Evolutionary conservation across 2,113 vertebrate species (phyloP), one percentile per base, ranked within the genome.

Genomic region (Grallaria varia): DNA sequence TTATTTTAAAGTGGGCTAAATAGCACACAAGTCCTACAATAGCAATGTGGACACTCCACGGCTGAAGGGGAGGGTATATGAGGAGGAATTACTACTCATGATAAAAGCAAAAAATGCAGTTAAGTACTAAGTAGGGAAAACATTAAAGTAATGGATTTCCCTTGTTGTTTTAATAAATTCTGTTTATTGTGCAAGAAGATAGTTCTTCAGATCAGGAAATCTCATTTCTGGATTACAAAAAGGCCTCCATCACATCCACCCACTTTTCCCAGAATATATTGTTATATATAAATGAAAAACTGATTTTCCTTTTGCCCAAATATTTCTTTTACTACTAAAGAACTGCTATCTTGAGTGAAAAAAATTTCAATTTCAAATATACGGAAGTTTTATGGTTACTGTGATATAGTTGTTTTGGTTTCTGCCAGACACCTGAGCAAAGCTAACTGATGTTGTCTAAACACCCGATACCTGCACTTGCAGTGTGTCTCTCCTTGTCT

Each of bases 1-100:
- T 73, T 80, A 58, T 87, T 90, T 95, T 89, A 94, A 71, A 7
- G 4, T 87, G 67, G 11, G 47, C 52, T 78, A 89, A 96, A 84
- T 7, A 94, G 35, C 37, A 53, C 30, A 73, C 33, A 59, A 76
- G 6, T 22, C 22, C 37, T 80, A 42, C 11, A 20, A 33, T 14
- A 82, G 62, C 62, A 59, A 83, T 42, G 55, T 93, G 39, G 73
- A 87, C 92, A 90, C 30, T 76, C 10, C 0, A 24, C 71, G 75
- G 33, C 27, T 71, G 35, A 67, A 88, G 50, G 6, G 14, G 22
- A 40, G 40, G 12, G 7, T 31, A 9, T 62, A 25, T 60, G n/a
- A 79, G n/a, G 28, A 10, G 15, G 23, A 92, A 82, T 85, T 91
- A 42, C 35, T 47, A 47, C 9, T 84, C 27, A 7, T 50, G 55